Evolutionary conservation across 2,113 vertebrate genomes (phyloP), one percentile per base, ranked within the genome.

Genomic region (Ceratotherium simum): DNA sequence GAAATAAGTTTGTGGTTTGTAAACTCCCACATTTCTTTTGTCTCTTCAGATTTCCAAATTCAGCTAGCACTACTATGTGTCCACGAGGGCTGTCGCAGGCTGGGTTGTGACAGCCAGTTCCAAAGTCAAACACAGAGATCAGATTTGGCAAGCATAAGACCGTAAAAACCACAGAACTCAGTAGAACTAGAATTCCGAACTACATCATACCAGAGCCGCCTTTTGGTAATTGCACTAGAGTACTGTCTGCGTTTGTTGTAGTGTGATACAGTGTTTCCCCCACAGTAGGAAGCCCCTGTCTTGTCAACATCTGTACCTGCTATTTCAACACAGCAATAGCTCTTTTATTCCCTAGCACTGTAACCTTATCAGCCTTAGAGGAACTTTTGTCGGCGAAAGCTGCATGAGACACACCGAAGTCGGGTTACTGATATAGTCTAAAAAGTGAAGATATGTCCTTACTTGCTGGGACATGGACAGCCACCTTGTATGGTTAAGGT

Each of bases 141-240:
- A 65, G 99, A 99, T 58, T 99, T 99, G 95, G 99, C 99, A 31
- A 99, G 99, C 99, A 99, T 99, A 98, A 99, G 99, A 92, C 99
- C 99, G 33, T 99, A 99, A 1, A 99, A 99, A 27, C 98, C 99
- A 56, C 99, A 99, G 97, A 99, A 99, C 98, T 99, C 99, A 0
- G 98, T 17, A 0, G 99, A 99, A 96, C 56, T 98, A 2, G 99
- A 99, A 96, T 95, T 99, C 99, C 99, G 99, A 2, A 92, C 98
- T 83, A 99, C 99, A 48, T 99, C 99, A 51, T 99, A 99, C 98
- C 99, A 2, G 99, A 99, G 1, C 99, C 99, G 0, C 97, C 99
- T 97, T 99, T 99, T 11, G 99, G 98, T 56, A 99, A 97, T 31
- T 99, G 99, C 1, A 99, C 99, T 4, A 98, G 97, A 0, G 98